Evolutionary conservation across 1,140 invertebrate genomes (phyloP).

Genomic region (Armadillidium nasatum): DNA sequence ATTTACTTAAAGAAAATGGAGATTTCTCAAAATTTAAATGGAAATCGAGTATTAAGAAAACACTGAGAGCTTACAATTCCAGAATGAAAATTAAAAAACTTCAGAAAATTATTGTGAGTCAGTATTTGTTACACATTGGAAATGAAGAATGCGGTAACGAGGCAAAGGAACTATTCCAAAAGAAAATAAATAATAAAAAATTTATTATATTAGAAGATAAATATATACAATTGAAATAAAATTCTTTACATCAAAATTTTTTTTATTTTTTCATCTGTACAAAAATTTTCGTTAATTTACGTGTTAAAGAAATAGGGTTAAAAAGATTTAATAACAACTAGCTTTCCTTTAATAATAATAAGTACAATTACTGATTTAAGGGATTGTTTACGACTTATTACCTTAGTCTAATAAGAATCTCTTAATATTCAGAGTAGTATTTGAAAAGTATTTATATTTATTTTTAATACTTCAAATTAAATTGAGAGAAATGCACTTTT

Average conservation of each 20-base stretch:
- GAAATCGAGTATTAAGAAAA: not conserved
- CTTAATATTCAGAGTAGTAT: no score
- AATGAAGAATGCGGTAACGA: not conserved
- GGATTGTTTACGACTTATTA: no score
- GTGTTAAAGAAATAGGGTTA: no score
- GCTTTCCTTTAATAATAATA: no score
- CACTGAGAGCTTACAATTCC: not conserved
- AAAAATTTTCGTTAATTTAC: no score
- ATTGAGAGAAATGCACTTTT: no score
- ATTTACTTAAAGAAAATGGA: no score
- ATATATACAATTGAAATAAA: not conserved
- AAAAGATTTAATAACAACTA: no score
- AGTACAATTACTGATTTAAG: no score
- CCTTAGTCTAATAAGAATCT: no score
- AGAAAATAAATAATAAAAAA: not conserved
- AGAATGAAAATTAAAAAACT: not conserved
- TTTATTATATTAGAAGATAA: not conserved
- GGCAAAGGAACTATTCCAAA: not conserved
- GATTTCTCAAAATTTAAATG: not conserved
- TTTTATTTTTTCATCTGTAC: not conserved
- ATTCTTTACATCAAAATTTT: not conserved
- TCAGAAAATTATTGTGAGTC: not conserved
- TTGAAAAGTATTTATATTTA: no score
- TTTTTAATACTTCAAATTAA: no score
- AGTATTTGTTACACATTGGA: not conserved